Percentiles rank a stretch among this genome's conserved stretches.
phyloP scores from a whole-genome alignment of 2,888 invertebrate species.

The Erpobdella octoculata region DNA sequence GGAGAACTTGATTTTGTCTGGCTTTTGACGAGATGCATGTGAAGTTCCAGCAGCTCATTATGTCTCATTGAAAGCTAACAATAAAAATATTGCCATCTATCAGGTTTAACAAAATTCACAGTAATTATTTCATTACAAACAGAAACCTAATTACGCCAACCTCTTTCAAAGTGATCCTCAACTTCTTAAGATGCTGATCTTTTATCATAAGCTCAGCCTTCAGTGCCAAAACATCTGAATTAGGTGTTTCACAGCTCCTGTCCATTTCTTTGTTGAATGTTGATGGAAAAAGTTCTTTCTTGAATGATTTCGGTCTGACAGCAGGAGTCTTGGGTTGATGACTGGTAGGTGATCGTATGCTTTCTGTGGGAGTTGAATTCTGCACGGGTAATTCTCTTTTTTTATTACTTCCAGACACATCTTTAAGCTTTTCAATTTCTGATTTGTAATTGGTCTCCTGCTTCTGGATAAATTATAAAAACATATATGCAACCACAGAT shows the following conservation, averaged over 20 bases:
- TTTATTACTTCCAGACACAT: neutral
- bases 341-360: too few species aligned
- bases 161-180: slow-evolving; percentile 21
- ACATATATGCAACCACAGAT: too few species aligned
- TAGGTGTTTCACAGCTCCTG: neutral
- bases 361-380: too few species aligned
- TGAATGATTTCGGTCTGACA: slow-evolving; percentile 21
- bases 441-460: neutral
- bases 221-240: slow-evolving; percentile 10
- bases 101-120: neutral
- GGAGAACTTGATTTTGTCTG: neutral
- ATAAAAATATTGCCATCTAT: neutral
- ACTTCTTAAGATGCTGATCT: slow-evolving; percentile 29
- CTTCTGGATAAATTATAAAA: too few species aligned
- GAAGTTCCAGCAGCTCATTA: slow-evolving; percentile 20
- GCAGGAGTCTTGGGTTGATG: neutral
- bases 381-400: neutral
- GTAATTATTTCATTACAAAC: neutral
- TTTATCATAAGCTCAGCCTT: slow-evolving; percentile 23
- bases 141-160: slow-evolving; percentile 4
- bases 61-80: slow-evolving; percentile 12
- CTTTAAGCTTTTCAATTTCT: slow-evolving; percentile 14
- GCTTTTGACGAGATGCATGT: slow-evolving; percentile 14
- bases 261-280: neutral
- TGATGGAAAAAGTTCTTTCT: slow-evolving; percentile 1